Evolutionary conservation across 2,888 invertebrate species (phyloP).

Genomic region (Drosophila kanekoi): DNA sequence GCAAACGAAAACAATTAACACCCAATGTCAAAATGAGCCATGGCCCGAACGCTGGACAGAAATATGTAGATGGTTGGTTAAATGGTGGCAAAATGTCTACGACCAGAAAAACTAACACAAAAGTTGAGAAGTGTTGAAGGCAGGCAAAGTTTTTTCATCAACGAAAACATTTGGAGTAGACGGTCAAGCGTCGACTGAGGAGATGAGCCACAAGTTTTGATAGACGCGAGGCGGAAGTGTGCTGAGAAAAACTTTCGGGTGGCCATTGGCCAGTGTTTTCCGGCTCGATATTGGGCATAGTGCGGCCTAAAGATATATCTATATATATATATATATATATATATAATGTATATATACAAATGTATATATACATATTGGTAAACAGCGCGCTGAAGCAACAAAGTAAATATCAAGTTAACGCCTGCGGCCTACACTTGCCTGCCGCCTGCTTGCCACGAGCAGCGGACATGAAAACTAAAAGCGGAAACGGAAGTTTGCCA

Average conservation of each 20-base stretch:
- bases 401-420: slow-evolving; percentile 80
- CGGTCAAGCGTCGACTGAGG: slow-evolving; percentile 63
- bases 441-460: slow-evolving; percentile 37
- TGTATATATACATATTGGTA: slow-evolving; percentile 53
- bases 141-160: slow-evolving; percentile 79
- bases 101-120: slow-evolving; percentile 65
- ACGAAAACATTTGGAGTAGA: slow-evolving; percentile 75
- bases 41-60: slow-evolving; percentile 35
- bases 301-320: neutral
- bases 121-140: slow-evolving; percentile 79
- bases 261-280: neutral
- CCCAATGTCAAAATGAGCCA: slow-evolving; percentile 72
- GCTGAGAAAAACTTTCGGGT: slow-evolving; percentile 58
- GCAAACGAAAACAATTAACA: slow-evolving; percentile 81
- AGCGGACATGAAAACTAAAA: slow-evolving; percentile 71
- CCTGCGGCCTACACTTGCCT: slow-evolving; percentile 66
- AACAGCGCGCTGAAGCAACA: slow-evolving; percentile 66
- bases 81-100: slow-evolving; percentile 7
- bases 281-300: slow-evolving; percentile 20
- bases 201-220: slow-evolving; percentile 63
- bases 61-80: slow-evolving; percentile 34
- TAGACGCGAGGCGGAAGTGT: slow-evolving; percentile 66
- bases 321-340: neutral
- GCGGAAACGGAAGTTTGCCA: slow-evolving; percentile 77
- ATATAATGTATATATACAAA: slow-evolving; percentile 25